Evolutionary conservation across 30 jellyfish, hydroid and myxozoan species (phyloP).

Genomic region (Aurelia aurita): DNA sequence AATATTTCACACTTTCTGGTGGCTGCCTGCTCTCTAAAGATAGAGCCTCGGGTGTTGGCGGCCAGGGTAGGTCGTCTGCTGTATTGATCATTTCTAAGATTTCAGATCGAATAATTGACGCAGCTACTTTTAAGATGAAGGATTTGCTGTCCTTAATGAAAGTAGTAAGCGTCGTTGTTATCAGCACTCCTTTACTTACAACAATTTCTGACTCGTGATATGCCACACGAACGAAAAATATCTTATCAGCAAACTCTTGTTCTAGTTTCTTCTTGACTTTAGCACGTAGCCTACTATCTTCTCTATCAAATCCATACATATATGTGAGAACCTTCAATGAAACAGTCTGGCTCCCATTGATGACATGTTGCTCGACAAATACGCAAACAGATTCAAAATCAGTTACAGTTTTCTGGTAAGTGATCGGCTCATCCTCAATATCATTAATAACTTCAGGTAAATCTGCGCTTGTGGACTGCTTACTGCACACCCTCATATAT

Average conservation of each 20-base stretch:
- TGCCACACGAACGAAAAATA: constrained; percentile 31
- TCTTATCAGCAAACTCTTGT: constrained; percentile 38
- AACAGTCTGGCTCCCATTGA: constrained; percentile 44
- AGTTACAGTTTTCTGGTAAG: too few relatives aligned
- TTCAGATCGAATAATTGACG: constrained; percentile 17
- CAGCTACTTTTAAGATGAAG: neutral
- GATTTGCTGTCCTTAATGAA: constrained; percentile 34
- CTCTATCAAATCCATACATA: constrained; percentile 31
- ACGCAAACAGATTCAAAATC: constrained; percentile 49
- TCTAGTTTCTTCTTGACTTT: constrained; percentile 29
- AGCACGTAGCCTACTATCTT: constrained; percentile 42
- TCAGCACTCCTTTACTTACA: constrained; percentile 12
- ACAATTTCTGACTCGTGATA: constrained; percentile 48
- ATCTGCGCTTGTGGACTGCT: too few relatives aligned
- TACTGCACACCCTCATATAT: too few relatives aligned
- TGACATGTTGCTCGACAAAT: constrained; percentile 45
- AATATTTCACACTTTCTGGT: constrained; percentile 33
- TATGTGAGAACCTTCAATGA: neutral
- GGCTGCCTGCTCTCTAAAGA: neutral
- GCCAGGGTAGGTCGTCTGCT: constrained; percentile 41
- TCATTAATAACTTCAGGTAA: too few relatives aligned
- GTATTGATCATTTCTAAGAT: constrained; percentile 28
- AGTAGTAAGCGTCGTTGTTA: constrained; percentile 23
- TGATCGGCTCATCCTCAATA: too few relatives aligned
- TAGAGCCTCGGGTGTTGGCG: constrained; percentile 50